These are phyloP conservation scores for Strigops habroptila DNA, from an alignment of 2,113 vertebrate species.

Conservation along the genomic window DNA sequence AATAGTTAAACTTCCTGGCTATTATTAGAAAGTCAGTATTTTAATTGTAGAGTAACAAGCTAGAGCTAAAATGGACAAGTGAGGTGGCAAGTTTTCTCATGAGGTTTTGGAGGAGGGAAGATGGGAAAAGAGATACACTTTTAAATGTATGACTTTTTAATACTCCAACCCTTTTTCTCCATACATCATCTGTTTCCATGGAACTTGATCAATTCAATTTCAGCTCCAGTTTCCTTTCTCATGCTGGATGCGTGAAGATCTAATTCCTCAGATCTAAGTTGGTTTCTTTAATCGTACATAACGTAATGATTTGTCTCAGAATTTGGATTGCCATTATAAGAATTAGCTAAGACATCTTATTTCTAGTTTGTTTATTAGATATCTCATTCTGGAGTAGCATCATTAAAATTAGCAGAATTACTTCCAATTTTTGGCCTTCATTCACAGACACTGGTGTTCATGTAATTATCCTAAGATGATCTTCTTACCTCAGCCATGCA, in stretches of 20 bases:
- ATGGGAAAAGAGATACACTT: background rate
- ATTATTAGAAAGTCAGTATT: background rate
- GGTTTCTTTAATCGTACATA: background rate
- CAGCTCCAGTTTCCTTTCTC: background rate
- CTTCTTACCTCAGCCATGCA: background rate
- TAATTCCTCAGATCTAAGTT: background rate
- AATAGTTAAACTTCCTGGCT: background rate
- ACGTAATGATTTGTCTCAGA: background rate
- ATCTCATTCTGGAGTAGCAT: background rate
- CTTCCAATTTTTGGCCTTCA: background rate
- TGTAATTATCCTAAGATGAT: background rate
- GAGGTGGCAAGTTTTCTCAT: background rate
- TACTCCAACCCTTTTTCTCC: background rate
- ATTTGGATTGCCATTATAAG: background rate
- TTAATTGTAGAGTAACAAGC: background rate
- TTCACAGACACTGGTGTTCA: background rate
- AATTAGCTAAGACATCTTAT: background rate
- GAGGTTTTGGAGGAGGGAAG: background rate
- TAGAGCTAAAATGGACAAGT: background rate
- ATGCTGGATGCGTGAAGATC: background rate
- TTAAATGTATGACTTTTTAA: background rate
- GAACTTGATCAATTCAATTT: background rate
- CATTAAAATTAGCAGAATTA: background rate
- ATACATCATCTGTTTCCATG: conserved; percentile 3
- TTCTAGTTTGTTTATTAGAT: background rate